Evolutionary conservation across 2,888 invertebrate species (phyloP).

Genomic region (Orthosia incerta): DNA sequence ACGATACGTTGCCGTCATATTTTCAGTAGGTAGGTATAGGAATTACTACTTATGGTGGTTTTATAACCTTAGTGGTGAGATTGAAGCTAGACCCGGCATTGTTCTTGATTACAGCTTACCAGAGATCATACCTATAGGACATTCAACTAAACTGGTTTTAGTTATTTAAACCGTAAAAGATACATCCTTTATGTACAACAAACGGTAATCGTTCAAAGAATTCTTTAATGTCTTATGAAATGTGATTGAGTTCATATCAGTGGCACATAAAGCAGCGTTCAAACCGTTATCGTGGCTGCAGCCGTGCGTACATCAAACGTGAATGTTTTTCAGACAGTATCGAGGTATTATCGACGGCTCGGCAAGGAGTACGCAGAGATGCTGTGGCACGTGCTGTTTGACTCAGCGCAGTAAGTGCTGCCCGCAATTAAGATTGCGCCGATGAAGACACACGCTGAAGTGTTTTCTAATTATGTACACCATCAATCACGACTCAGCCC

Average conservation of each 20-base stretch:
- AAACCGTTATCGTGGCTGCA: slow-evolving; percentile 62
- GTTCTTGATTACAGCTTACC: too few relatives aligned
- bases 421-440: slow-evolving; percentile 88
- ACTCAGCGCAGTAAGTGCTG: slow-evolving; percentile 89
- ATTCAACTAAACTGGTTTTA: not conserved
- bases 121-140: too few relatives aligned
- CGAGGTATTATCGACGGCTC: slow-evolving; percentile 71
- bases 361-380: slow-evolving; percentile 66
- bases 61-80: too few relatives aligned
- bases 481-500: slow-evolving; percentile 88
- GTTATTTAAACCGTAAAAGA: not conserved
- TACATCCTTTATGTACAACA: slow-evolving; percentile 29
- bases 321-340: slow-evolving; percentile 71
- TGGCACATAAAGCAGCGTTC: slow-evolving; percentile 65
- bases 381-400: slow-evolving; percentile 85
- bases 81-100: too few relatives aligned
- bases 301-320: slow-evolving; percentile 65
- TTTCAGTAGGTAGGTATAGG: too few relatives aligned
- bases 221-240: slow-evolving; percentile 61
- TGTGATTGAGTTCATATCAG: slow-evolving; percentile 61
- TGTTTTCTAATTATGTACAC: slow-evolving; percentile 91
- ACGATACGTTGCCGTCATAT: too few relatives aligned
- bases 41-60: too few relatives aligned
- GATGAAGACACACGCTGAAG: slow-evolving; percentile 90
- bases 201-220: slow-evolving; percentile 49